A percentile compares a stretch with the other conserved stretches of the same genome.
Conservation (phyloP, 2,113 vertebrate species). For the Stigmatopora argus region DNA sequence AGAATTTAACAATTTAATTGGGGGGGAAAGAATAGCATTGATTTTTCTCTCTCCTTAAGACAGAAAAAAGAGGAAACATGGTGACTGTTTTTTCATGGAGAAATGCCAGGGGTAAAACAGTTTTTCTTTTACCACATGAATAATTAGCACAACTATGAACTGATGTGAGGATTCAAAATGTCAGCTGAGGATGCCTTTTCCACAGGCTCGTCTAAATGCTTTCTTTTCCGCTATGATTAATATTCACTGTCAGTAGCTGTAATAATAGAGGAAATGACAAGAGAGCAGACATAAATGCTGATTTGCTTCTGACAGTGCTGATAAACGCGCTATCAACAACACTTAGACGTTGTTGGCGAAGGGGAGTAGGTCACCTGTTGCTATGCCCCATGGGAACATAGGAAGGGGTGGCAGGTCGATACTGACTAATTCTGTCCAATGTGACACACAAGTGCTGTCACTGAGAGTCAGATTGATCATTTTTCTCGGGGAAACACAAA, state of each 20-base stretch:
- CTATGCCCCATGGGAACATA: slow-evolving; percentile 31
- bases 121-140: slow-evolving; percentile 10
- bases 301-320: slow-evolving; percentile 39
- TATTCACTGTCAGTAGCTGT: slow-evolving; percentile 35
- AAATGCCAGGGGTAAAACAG: too few species aligned
- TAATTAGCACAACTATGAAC: slow-evolving; percentile 20
- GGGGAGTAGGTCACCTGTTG: slow-evolving; percentile 53
- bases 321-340: slow-evolving; percentile 44
- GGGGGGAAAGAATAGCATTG: too few species aligned
- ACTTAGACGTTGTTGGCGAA: slow-evolving; percentile 4
- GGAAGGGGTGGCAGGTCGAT: slow-evolving; percentile 31
- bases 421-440: slow-evolving; percentile 22
- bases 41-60: too few species aligned
- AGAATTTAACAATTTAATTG: too few species aligned
- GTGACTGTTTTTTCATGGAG: too few species aligned
- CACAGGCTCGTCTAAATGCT: slow-evolving; percentile 6
- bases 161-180: slow-evolving; percentile 7
- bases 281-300: slow-evolving; percentile 27
- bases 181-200: neutral
- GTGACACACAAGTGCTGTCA: slow-evolving; percentile 15
- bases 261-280: slow-evolving; percentile 51
- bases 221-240: slow-evolving; percentile 51
- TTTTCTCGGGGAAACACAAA: neutral
- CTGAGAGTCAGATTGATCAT: neutral
- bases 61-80: too few species aligned